These are phyloP conservation scores for Parus major DNA, from an alignment of 2,113 vertebrate species.

Conservation along the genomic window DNA sequence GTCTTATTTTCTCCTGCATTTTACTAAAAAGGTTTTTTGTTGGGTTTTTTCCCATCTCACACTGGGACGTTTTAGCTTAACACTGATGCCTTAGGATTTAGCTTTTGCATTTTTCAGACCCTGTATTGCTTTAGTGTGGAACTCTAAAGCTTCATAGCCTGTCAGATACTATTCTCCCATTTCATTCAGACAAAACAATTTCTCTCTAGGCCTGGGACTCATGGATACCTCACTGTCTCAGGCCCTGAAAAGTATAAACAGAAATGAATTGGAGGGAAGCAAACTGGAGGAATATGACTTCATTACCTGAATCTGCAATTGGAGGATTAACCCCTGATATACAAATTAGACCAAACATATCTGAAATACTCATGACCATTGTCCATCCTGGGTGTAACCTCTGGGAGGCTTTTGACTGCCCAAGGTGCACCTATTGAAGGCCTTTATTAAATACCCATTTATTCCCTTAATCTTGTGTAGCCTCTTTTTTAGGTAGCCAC, in stretches of 20 bases:
- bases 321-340: neutral
- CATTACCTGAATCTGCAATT: neutral
- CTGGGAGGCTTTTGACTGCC: neutral
- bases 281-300: neutral
- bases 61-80: neutral
- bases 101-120: neutral
- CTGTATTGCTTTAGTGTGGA: neutral
- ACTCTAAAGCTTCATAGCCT: neutral
- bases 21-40: neutral
- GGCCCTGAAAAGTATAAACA: neutral
- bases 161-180: neutral
- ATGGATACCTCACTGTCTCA: neutral
- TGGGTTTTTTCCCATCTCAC: fast-evolving
- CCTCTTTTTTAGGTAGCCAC: neutral
- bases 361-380: neutral
- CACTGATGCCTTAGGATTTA: neutral
- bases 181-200: neutral
- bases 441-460: neutral
- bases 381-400: neutral
- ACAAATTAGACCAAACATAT: neutral
- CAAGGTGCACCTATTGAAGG: neutral
- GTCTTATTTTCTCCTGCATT: neutral
- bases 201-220: neutral
- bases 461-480: neutral
- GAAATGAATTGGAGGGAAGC: neutral